phyloP scores from a whole-genome alignment of 2,888 invertebrate species.

The Piscicola geometra region DNA sequence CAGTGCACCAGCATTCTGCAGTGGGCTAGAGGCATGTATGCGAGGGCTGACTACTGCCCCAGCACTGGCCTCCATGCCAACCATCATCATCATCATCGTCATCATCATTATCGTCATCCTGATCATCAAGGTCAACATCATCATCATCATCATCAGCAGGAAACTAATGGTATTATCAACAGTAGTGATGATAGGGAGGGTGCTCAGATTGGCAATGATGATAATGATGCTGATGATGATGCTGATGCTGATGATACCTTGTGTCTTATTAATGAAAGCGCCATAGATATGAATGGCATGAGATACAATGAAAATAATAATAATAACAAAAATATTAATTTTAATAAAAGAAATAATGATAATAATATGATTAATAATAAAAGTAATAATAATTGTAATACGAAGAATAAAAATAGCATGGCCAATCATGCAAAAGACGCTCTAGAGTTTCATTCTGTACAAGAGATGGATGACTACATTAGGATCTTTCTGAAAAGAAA shows the following conservation, averaged over 20 bases:
- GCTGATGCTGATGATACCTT: background rate
- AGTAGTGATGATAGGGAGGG: background rate
- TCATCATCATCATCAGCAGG: no score
- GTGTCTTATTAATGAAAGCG: background rate
- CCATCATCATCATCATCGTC: background rate
- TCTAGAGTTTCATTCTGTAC: no score
- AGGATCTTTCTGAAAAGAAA: no score
- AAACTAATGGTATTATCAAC: background rate
- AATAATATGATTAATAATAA: constrained; percentile 7
- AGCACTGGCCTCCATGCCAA: background rate
- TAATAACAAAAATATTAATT: background rate
- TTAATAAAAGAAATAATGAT: background rate
- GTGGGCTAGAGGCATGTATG: no score
- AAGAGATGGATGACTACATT: no score
- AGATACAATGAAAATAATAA: background rate
- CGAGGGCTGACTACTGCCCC: background rate
- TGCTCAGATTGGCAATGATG: background rate
- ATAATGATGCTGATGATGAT: background rate
- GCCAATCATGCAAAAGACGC: no score
- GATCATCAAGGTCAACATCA: background rate
- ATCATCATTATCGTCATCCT: background rate
- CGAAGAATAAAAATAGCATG: background rate
- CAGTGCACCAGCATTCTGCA: no score
- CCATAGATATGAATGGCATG: background rate
- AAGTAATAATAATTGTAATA: background rate